Conservation (phyloP, 2,888 invertebrate genomes). For the Fragum sueziense region DNA sequence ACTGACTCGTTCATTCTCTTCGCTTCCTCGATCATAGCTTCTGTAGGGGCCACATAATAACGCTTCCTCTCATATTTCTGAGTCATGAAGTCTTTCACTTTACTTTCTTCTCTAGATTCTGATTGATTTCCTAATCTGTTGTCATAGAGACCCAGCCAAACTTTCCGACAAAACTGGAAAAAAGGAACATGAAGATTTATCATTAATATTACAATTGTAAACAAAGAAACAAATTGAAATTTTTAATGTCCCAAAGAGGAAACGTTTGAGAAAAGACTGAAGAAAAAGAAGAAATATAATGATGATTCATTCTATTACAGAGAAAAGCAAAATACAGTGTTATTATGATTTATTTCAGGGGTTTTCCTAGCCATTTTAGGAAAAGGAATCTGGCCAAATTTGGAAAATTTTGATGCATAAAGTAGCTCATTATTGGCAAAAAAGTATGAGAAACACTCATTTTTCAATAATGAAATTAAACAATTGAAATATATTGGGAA, state of each 20-base stretch:
- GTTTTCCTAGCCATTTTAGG: too few relatives aligned
- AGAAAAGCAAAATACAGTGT: too few relatives aligned
- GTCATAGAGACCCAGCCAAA: conserved; percentile 95
- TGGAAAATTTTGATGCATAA: too few relatives aligned
- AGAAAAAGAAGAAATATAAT: too few relatives aligned
- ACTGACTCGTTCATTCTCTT: conserved; percentile 77
- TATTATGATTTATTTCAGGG: too few relatives aligned
- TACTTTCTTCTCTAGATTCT: conserved; percentile 93
- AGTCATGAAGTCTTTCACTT: conserved; percentile 95
- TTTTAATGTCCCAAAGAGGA: background rate
- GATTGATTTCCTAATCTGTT: conserved; percentile 82
- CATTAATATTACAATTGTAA: background rate
- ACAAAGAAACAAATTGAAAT: background rate
- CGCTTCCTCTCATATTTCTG: conserved; percentile 97
- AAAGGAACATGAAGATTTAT: background rate
- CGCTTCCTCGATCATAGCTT: conserved; percentile 81
- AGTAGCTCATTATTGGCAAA: too few relatives aligned
- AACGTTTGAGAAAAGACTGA: background rate
- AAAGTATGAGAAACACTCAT: too few relatives aligned
- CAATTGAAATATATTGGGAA: too few relatives aligned
- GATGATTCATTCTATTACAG: too few relatives aligned
- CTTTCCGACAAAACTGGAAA: conserved; percentile 90
- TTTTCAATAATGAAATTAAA: too few relatives aligned
- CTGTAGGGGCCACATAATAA: conserved; percentile 84
- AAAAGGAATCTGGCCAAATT: too few relatives aligned